phyloP scores from a whole-genome alignment of 1,140 invertebrate species.

The Eupeodes corollae region DNA sequence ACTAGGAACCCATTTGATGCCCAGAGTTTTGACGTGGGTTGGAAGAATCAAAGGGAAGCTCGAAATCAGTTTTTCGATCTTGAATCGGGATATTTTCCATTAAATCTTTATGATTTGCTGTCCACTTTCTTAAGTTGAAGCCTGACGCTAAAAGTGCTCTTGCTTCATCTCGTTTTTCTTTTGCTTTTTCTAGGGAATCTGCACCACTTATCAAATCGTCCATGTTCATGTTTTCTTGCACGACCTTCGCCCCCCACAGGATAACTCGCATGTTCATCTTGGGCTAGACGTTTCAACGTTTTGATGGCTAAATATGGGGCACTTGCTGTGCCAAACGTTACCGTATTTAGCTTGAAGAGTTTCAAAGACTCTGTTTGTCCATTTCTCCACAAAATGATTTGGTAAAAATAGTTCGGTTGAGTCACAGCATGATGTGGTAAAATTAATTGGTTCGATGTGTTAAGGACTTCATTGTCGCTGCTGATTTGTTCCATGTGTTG shows the following conservation, averaged over 20 bases:
- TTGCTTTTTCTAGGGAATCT: constrained; percentile 11
- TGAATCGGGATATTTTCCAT: too few species aligned
- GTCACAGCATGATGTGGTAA: constrained; percentile 24
- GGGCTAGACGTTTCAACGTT: constrained; percentile 21
- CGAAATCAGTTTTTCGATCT: too few species aligned
- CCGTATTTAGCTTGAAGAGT: constrained; percentile 20
- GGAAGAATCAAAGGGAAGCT: background rate
- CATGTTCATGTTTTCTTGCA: constrained; percentile 30
- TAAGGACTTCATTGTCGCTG: too few species aligned
- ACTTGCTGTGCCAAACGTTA: constrained; percentile 25
- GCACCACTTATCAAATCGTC: constrained; percentile 32
- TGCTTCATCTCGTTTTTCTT: constrained; percentile 5
- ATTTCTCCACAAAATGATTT: constrained; percentile 35
- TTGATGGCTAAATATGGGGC: constrained; percentile 21
- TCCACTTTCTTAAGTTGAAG: constrained; percentile 37
- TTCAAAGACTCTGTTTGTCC: constrained; percentile 13
- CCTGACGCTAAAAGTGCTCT: constrained; percentile 18
- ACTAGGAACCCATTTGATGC: background rate
- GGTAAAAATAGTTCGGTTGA: constrained; percentile 16
- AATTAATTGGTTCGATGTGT: constrained; percentile 1
- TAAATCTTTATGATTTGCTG: constrained; percentile 11
- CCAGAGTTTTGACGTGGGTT: background rate
- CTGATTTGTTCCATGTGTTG: too few species aligned
- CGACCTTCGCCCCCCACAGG: constrained; percentile 14
- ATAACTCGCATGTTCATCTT: constrained; percentile 17